Percentiles rank a stretch among this genome's conserved stretches.
These are phyloP conservation scores for Scelioninae gen. 2 DNA, from an alignment of 2,888 invertebrate species.

Conservation along the genomic window DNA sequence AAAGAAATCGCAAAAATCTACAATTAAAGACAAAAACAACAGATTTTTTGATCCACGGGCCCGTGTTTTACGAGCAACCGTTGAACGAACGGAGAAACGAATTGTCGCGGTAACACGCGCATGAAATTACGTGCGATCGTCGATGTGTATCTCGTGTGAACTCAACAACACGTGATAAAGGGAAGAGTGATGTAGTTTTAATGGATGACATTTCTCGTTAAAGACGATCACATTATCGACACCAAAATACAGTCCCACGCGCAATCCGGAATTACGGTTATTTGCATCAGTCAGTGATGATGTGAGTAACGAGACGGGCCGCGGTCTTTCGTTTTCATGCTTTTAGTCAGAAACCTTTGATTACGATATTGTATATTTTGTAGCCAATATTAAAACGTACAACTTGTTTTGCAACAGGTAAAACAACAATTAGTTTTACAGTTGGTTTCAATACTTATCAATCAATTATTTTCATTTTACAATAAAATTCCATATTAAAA, in stretches of 20 bases:
- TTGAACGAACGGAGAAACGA: neutral
- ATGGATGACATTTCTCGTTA: slow-evolving; percentile 56
- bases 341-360: slow-evolving; percentile 13
- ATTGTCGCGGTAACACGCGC: neutral
- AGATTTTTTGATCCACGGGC: slow-evolving; percentile 36
- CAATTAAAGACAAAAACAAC: slow-evolving; percentile 45
- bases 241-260: slow-evolving; percentile 24
- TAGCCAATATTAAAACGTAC: slow-evolving; percentile 11
- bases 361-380: neutral
- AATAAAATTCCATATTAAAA: too few relatives aligned
- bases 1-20: slow-evolving; percentile 38
- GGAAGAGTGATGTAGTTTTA: slow-evolving; percentile 39
- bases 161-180: slow-evolving; percentile 30
- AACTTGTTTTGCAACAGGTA: slow-evolving; percentile 47
- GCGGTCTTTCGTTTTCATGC: slow-evolving; percentile 2
- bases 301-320: slow-evolving; percentile 30
- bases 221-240: slow-evolving; percentile 50
- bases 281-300: slow-evolving; percentile 27
- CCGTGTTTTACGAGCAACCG: slow-evolving; percentile 22
- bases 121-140: slow-evolving; percentile 19
- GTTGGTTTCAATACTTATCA: too few relatives aligned
- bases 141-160: slow-evolving; percentile 11
- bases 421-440: slow-evolving; percentile 16
- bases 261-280: neutral
- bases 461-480: neutral